A percentile compares a stretch with the other conserved stretches of the same genome.
These are phyloP conservation scores for Canis aureus DNA, from an alignment of 2,113 vertebrate genomes.

Conservation along the genomic window DNA sequence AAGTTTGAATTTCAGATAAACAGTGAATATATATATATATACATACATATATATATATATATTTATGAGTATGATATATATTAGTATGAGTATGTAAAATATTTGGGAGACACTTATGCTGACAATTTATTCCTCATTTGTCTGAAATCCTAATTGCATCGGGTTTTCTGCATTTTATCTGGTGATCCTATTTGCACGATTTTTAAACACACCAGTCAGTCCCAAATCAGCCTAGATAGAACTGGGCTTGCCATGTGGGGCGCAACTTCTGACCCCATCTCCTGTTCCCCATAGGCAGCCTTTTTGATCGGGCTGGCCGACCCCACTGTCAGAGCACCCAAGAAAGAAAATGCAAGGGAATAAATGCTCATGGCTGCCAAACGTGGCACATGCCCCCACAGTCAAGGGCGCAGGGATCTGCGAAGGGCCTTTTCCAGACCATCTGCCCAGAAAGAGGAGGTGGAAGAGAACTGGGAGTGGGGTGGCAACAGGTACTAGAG, in stretches of 20 bases:
- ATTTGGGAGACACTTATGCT: neutral
- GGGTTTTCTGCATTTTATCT: slow-evolving; percentile 56
- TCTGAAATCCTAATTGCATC: slow-evolving; percentile 30
- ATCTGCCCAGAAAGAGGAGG: neutral
- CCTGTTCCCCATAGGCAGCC: slow-evolving; percentile 60
- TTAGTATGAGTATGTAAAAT: neutral
- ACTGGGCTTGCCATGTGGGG: slow-evolving; percentile 62
- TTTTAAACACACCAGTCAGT: slow-evolving; percentile 54
- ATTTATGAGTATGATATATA: neutral
- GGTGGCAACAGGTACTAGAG: neutral
- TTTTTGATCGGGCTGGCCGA: slow-evolving; percentile 63
- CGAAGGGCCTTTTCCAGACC: slow-evolving; percentile 78
- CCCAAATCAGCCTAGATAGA: slow-evolving; percentile 14
- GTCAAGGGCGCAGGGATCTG: slow-evolving; percentile 70
- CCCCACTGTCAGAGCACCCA: slow-evolving; percentile 10
- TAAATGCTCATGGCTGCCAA: slow-evolving; percentile 52
- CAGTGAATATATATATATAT: neutral
- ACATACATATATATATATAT: neutral
- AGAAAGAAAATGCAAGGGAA: neutral
- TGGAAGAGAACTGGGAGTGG: neutral
- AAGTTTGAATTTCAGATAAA: slow-evolving; percentile 48
- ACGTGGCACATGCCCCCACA: slow-evolving; percentile 74
- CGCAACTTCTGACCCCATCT: slow-evolving; percentile 67
- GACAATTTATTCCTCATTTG: neutral
- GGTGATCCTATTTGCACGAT: neutral